These are phyloP conservation scores for Columbina picui DNA, from an alignment of 2,113 vertebrate genomes.

Conservation along the genomic window DNA sequence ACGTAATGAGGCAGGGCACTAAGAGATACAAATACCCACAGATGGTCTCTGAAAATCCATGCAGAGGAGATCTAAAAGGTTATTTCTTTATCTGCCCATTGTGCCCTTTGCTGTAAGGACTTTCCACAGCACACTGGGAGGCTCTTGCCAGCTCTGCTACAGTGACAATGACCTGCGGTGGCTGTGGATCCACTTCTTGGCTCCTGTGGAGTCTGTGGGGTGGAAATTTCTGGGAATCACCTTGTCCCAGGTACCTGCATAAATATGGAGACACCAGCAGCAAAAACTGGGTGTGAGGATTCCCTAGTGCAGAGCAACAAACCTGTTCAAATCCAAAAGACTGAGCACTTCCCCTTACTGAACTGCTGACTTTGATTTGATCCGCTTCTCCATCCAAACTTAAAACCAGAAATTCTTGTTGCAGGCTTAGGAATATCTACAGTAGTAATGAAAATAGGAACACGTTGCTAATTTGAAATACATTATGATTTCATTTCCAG, in stretches of 20 bases:
- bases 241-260: background rate
- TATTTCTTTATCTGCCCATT: background rate
- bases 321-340: background rate
- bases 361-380: accelerated
- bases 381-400: background rate
- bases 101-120: background rate
- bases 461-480: background rate
- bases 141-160: background rate
- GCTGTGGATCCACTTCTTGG: accelerated
- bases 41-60: background rate
- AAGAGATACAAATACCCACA: background rate
- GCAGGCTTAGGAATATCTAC: background rate
- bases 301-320: background rate
- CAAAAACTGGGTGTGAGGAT: background rate
- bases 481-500: background rate
- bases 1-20: background rate
- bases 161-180: background rate
- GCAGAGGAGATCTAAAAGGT: background rate
- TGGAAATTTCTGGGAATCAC: background rate
- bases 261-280: background rate
- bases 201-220: no score
- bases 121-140: background rate
- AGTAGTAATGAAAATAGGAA: background rate
- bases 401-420: background rate
- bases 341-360: background rate